Conservation (phyloP, 2,888 invertebrate species). For the Diploptera punctata region DNA sequence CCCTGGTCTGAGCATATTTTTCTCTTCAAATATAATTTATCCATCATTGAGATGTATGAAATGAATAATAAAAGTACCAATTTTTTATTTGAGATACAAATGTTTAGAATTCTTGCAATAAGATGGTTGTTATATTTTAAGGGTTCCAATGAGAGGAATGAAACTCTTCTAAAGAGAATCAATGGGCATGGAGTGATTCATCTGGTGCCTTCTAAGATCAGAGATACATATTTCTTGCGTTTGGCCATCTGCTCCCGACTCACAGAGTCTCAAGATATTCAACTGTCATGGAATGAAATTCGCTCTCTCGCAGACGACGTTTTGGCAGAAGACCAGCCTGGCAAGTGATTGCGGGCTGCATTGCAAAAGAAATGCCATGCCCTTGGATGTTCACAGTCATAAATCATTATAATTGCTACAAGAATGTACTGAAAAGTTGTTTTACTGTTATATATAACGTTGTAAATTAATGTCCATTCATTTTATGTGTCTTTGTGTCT, state of each 20-base stretch:
- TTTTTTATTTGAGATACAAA: too few relatives aligned
- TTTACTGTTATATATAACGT: too few relatives aligned
- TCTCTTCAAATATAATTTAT: too few relatives aligned
- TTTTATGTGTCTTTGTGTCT: too few relatives aligned
- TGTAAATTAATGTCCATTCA: too few relatives aligned
- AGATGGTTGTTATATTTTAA: too few relatives aligned
- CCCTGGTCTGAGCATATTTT: too few relatives aligned
- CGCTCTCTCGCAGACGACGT: constrained; percentile 75
- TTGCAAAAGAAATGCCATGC: not conserved
- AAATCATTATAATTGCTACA: too few relatives aligned
- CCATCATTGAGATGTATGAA: too few relatives aligned
- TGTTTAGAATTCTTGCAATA: too few relatives aligned
- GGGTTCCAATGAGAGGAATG: constrained; percentile 82
- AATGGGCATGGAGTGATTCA: constrained; percentile 92
- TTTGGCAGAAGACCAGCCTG: constrained; percentile 53
- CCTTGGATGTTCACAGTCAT: constrained; percentile 7
- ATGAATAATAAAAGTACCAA: too few relatives aligned
- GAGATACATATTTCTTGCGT: constrained; percentile 83
- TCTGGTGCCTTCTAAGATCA: constrained; percentile 89
- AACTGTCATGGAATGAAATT: constrained; percentile 87
- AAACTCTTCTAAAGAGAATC: constrained; percentile 79
- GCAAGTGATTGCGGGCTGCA: constrained; percentile 37
- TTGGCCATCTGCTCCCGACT: constrained; percentile 90
- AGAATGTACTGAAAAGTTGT: too few relatives aligned
- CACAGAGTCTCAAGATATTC: constrained; percentile 81